A percentile compares a stretch with the other conserved stretches of the same genome.
These are phyloP conservation scores for Philereme transversata DNA, from an alignment of 2,888 invertebrate genomes.

Conservation along the genomic window DNA sequence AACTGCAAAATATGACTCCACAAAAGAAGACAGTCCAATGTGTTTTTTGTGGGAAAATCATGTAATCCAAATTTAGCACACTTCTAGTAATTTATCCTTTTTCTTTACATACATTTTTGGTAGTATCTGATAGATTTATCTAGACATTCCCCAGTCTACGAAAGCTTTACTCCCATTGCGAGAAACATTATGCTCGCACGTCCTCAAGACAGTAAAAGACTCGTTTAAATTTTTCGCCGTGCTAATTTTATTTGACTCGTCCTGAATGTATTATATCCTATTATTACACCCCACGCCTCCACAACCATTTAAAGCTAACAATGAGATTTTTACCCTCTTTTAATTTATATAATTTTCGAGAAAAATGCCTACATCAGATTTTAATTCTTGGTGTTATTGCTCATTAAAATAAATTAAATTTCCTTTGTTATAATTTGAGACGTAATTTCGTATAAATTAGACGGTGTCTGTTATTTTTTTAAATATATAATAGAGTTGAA, in stretches of 20 bases:
- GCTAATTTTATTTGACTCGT: conserved; percentile 83
- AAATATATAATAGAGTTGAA: too few species aligned
- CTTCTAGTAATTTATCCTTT: too few species aligned
- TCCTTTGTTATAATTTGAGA: conserved; percentile 51
- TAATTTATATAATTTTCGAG: conserved; percentile 75
- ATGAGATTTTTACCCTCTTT: conserved; percentile 70
- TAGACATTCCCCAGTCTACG: conserved; percentile 3
- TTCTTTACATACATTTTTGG: too few species aligned
- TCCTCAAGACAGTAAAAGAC: conserved; percentile 73
- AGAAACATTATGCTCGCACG: conserved; percentile 75
- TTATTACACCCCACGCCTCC: conserved; percentile 73
- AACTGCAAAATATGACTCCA: too few species aligned
- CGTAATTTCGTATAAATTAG: conserved; percentile 45
- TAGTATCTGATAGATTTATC: too few species aligned
- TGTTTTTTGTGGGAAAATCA: too few species aligned
- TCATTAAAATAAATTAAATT: conserved; percentile 68
- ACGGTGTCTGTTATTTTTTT: conserved; percentile 34
- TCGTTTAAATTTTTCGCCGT: conserved; percentile 83
- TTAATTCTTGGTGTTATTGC: conserved; percentile 68
- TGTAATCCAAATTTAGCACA: too few species aligned
- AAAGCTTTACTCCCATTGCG: conserved; percentile 44
- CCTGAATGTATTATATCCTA: conserved; percentile 83
- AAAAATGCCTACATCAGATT: conserved; percentile 72
- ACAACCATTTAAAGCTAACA: conserved; percentile 75
- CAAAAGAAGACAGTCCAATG: too few species aligned